Base-by-base conservation (phyloP, 2,888 invertebrate genomes). In the Pachliopta kotzebuea region DNA sequence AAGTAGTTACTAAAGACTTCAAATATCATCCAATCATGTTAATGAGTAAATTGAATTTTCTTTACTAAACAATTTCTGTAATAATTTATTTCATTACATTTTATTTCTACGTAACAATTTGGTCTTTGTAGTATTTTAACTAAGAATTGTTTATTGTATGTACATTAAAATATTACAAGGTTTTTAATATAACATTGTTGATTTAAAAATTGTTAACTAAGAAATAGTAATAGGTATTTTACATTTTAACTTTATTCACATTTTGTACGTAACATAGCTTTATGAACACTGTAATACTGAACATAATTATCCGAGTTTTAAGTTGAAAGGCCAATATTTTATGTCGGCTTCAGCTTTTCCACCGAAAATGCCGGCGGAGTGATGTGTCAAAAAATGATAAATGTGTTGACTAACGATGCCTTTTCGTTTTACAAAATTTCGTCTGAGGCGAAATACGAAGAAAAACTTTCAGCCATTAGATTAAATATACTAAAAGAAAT, bases 321-420 rank as follows among this genome's bases (percentile, higher is more conserved):
- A 50, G 9, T 45, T 45, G 45, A 23, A 58, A 24, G 29, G 49
- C n/a, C 24, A 42, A 60, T 29, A 31, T 53, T 53, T 60, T 60
- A n/a, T 24, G 26, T 50, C 20, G 11, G 37, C 45, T 29, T 37
- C 29, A 37, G 37, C 60, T 29, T 55, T 55, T 45, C 58, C 54
- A 20, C n/a, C 3, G 20, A 61, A 54, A 55, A 24, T 20, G 31
- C 24, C 11, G 45, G n/a, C 23, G 42, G 50, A 42, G 54, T 54
- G 49, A 63, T 58, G 54, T 63, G 58, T 54, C 58, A 59, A n/a
- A 24, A n/a, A 63, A 63, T 63, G 58, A 63, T 58, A 63, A 63
- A 63, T 63, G 63, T 59, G 49, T 45, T 31, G 29, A 20, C 49
- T 63, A 50, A 63, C 54, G 49, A 49, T 54, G 58, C 58, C 29